Conservation (phyloP, 2,888 invertebrate genomes). For the Stenolophus ochropezus region DNA sequence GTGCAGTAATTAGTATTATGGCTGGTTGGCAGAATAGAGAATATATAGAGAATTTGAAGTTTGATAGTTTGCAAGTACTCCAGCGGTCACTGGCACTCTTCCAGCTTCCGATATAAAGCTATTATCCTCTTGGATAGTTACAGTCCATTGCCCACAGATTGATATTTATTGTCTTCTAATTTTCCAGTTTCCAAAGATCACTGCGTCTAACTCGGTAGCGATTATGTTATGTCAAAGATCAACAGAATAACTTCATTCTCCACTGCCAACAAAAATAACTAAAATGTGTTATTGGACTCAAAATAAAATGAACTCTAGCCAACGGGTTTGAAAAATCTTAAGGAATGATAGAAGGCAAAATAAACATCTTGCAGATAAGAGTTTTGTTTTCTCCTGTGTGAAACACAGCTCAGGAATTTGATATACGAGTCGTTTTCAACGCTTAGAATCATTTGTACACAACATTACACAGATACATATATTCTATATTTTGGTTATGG, state of each 20-base stretch:
- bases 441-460: too few relatives aligned
- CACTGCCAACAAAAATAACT: conserved; percentile 42
- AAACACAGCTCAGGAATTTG: too few relatives aligned
- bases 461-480: too few relatives aligned
- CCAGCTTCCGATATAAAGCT: conserved; percentile 40
- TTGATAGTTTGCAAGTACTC: conserved; percentile 18
- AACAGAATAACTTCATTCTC: conserved; percentile 31
- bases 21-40: background rate
- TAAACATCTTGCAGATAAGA: background rate
- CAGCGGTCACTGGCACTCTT: conserved; percentile 8
- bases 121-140: conserved; percentile 19
- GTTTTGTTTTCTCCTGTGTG: too few relatives aligned
- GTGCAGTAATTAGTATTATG: too few relatives aligned
- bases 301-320: conserved; percentile 20
- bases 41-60: background rate
- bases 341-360: background rate
- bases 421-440: too few relatives aligned
- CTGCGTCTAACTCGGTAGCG: background rate
- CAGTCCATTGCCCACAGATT: conserved; percentile 52
- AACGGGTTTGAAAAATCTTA: background rate
- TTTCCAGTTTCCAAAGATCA: conserved; percentile 38
- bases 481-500: too few relatives aligned
- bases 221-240: conserved; percentile 40
- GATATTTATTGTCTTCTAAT: conserved; percentile 39
- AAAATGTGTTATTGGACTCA: conserved; percentile 9